Evolutionary conservation across 2,888 invertebrate genomes (phyloP), one percentile per base, ranked within the genome.

Genomic region (Drosophila trichaetosa): DNA sequence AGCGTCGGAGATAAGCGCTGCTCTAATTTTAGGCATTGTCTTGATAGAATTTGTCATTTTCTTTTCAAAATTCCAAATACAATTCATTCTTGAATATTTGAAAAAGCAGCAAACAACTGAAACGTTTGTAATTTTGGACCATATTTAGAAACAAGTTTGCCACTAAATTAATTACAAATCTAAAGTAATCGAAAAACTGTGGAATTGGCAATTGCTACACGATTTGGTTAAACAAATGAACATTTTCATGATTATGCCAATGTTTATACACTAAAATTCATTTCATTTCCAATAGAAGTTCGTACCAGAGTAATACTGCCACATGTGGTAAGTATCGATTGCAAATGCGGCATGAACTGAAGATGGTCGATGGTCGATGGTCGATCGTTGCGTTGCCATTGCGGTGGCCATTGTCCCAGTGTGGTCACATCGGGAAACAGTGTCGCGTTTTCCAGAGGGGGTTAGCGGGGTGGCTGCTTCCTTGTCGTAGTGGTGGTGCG

Each of bases 351-450:
- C 57, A 36, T 21, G 34, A 40, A 33, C 52, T 54, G 40, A 60
- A 78, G 75, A 52, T 77, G 60, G 53, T 24, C 21, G n/a, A 21
- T 7, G 46, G 13, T 16, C 13, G 46, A 21, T 7, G 46, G 7
- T 16, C 13, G 24, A 46, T 46, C 46, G 34, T 24, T 18, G 58
- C 27, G 27, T 57, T 54, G 42, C 27, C 62, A 54, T 46, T 74
- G 60, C 60, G 54, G 73, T 49, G 58, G 62, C 36, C 76, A 65
- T 40, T 62, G 79, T 74, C 65, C 79, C 76, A 74, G 29, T 63
- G 79, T 69, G 76, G 79, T 63, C 77, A 65, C 83, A 87, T 77
- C 76, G 80, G 78, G 70, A 68, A 68, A 69, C 70, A 80, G 66
- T 66, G 69, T 69, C 70, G 83, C 72, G 60, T 64, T 73, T 73